Conservation (phyloP, 1,140 invertebrate species). For the Nautilus pompilius region DNA sequence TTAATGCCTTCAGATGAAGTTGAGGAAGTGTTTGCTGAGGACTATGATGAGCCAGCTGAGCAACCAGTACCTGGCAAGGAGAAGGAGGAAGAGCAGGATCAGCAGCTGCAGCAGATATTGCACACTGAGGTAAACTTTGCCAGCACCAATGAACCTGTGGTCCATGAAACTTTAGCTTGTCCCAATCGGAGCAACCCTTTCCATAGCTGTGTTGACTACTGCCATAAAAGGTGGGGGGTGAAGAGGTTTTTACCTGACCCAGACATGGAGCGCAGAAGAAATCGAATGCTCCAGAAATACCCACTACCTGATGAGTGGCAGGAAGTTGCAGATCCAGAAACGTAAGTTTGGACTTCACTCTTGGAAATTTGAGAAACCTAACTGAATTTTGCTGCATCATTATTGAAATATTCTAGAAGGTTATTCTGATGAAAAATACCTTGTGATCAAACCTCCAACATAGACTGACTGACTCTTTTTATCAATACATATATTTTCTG, state of each 20-base stretch:
- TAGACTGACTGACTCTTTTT: too few species aligned
- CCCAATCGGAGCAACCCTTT: constrained; percentile 96
- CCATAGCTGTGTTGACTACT: constrained; percentile 87
- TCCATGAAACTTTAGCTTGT: constrained; percentile 60
- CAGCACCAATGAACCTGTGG: constrained; percentile 12
- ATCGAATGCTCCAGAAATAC: constrained; percentile 77
- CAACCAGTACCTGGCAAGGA: not conserved
- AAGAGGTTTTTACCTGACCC: constrained; percentile 60
- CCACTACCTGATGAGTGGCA: constrained; percentile 90
- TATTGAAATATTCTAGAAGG: too few species aligned
- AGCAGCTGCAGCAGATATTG: too few species aligned
- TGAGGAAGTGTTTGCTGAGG: constrained; percentile 60
- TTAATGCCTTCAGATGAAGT: constrained; percentile 55
- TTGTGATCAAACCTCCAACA: too few species aligned
- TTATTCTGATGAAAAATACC: too few species aligned
- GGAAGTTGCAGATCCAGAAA: constrained; percentile 87
- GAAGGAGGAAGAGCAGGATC: too few species aligned
- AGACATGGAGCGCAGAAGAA: constrained; percentile 34
- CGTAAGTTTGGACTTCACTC: constrained; percentile 60
- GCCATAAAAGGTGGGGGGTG: constrained; percentile 81
- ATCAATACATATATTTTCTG: too few species aligned
- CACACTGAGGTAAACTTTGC: too few species aligned
- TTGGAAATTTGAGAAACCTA: too few species aligned
- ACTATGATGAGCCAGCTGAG: constrained; percentile 49
- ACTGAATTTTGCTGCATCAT: too few species aligned